These are phyloP conservation scores for Gavialis gangeticus DNA, from an alignment of 2,113 vertebrate species.

Conservation along the genomic window DNA sequence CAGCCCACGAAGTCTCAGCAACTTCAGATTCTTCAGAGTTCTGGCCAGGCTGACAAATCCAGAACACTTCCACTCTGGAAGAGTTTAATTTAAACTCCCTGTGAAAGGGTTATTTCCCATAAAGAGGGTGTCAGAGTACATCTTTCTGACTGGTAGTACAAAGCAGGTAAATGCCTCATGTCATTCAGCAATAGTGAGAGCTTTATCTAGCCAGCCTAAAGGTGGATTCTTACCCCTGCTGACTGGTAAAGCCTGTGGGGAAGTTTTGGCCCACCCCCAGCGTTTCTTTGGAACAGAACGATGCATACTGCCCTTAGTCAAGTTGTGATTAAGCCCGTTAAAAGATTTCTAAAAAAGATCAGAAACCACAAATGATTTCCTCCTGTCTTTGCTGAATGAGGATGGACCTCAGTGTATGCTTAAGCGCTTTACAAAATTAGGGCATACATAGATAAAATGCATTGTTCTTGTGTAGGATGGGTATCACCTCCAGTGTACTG, in stretches of 20 bases:
- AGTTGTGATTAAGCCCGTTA: neutral
- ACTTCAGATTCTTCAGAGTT: neutral
- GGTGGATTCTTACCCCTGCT: neutral
- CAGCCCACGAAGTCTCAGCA: neutral
- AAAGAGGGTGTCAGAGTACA: neutral
- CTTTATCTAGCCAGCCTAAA: neutral
- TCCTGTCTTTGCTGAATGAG: neutral
- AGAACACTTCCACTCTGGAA: neutral
- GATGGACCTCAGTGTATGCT: neutral
- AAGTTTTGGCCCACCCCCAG: neutral
- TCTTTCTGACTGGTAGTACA: neutral
- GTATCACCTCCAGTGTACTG: neutral
- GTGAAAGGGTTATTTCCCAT: slow-evolving; percentile 11
- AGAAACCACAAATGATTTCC: neutral
- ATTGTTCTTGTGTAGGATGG: neutral
- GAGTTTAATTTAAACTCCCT: slow-evolving; percentile 13
- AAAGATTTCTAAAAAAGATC: neutral
- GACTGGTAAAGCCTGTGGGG: neutral
- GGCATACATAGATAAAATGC: neutral
- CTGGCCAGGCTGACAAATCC: neutral
- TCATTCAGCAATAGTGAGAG: neutral
- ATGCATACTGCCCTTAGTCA: neutral
- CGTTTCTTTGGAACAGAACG: neutral
- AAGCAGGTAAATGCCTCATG: slow-evolving; percentile 17
- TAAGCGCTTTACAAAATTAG: neutral